Evolutionary conservation across 2,888 invertebrate species (phyloP).

Genomic region (Entomobrya proxima): DNA sequence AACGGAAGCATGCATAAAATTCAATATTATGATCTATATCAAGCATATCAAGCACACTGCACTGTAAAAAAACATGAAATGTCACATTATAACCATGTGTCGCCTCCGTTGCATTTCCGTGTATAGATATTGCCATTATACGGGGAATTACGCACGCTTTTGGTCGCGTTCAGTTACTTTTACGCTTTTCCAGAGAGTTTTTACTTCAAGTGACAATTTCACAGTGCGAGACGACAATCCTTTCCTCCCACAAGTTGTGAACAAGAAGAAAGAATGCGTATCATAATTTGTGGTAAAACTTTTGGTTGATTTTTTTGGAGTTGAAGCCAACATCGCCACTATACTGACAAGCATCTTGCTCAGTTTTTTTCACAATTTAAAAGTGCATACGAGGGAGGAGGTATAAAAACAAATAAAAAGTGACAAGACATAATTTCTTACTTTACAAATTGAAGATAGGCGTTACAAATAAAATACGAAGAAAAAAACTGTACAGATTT

Average conservation of each 20-base stretch:
- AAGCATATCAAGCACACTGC: not conserved
- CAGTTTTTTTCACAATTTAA: not conserved
- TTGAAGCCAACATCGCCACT: constrained; percentile 10
- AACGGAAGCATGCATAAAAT: constrained; percentile 2
- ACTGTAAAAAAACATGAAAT: not conserved
- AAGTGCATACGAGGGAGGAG: constrained; percentile 1
- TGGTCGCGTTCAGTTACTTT: constrained; percentile 31
- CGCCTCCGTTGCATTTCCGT: constrained; percentile 18
- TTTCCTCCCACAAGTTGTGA: not conserved
- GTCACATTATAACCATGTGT: not conserved
- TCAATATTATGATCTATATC: constrained; percentile 9
- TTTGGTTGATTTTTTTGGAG: not conserved
- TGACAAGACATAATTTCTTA: constrained; percentile 54
- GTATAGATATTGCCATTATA: not conserved
- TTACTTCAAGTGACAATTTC: constrained; percentile 22
- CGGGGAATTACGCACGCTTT: not conserved
- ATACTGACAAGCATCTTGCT: not conserved
- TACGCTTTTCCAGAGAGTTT: constrained; percentile 14
- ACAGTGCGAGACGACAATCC: constrained; percentile 30
- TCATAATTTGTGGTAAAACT: not conserved
- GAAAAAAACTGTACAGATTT: not conserved
- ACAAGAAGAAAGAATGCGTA: constrained; percentile 3
- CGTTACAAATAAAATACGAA: constrained; percentile 38
- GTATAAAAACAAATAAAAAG: constrained; percentile 41
- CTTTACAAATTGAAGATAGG: constrained; percentile 44